A percentile compares a stretch with the other conserved stretches of the same genome.
Conservation (phyloP, 1,140 invertebrate genomes). For the Bombus pyrosoma region DNA sequence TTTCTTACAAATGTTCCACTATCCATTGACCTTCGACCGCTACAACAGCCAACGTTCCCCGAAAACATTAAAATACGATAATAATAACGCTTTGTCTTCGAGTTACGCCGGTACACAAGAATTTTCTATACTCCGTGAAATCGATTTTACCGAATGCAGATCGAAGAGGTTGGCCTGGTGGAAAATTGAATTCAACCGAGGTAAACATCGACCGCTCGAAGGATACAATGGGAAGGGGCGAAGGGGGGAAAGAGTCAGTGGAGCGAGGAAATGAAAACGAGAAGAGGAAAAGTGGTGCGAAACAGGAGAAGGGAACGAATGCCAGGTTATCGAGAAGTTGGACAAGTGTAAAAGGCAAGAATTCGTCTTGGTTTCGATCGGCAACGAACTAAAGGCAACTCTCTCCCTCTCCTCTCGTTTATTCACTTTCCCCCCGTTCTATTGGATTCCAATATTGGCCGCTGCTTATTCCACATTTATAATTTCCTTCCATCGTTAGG, state of each 20-base stretch:
- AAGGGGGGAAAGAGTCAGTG: neutral
- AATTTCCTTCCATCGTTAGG: slow-evolving; percentile 37
- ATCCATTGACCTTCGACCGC: no score
- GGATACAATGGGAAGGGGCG: neutral
- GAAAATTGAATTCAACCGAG: slow-evolving; percentile 6
- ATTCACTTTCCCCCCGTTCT: slow-evolving; percentile 26
- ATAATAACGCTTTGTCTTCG: neutral
- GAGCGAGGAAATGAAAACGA: neutral
- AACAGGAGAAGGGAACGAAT: neutral
- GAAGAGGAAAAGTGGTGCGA: neutral
- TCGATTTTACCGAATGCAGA: neutral
- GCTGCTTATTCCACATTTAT: slow-evolving; percentile 24
- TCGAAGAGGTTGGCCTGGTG: neutral
- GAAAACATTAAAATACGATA: neutral
- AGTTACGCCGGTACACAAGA: neutral
- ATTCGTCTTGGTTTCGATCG: neutral
- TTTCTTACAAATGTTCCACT: neutral
- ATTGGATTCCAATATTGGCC: slow-evolving; percentile 59
- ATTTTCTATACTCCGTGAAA: neutral
- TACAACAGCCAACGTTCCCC: neutral
- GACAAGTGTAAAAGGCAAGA: slow-evolving; percentile 35
- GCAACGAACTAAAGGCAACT: neutral
- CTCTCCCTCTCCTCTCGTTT: slow-evolving; percentile 10
- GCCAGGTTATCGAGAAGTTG: neutral
- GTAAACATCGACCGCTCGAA: slow-evolving; percentile 1